Evolutionary conservation across 2,113 vertebrate genomes (phyloP), one percentile per base, ranked within the genome.

Genomic region (Pterocles gutturalis): DNA sequence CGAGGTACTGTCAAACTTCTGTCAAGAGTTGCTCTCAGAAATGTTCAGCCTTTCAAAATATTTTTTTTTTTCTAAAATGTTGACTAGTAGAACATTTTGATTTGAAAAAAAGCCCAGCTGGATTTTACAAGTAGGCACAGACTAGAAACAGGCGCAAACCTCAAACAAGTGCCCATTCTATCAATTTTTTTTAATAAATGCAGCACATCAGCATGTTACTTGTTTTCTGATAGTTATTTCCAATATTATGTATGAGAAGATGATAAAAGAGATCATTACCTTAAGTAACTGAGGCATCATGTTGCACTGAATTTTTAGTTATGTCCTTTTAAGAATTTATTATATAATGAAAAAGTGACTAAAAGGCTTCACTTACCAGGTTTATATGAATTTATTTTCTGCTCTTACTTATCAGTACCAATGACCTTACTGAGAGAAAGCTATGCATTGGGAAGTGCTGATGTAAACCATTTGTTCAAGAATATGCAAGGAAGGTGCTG

Each of bases 331-430:
- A 49, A 19, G 49, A 20, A 46, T 85, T 29, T 66, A 17, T 93
- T 73, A 4, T 70, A 22, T 75, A 2, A 75, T 88, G 34, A 78
- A 86, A 70, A 66, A 58, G 43, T 34, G 21, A 34, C 24, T 64
- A 66, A 64, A 22, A 89, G 13, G 28, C 51, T 87, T 86, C 48
- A 26, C 8, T 87, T 82, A 48, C 22, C 9, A 10, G 20, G 9
- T 45, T 77, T 83, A 64, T 90, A 75, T 85, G 48, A 89, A 67
- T 91, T 81, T 81, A 72, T 83, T 73, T 91, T 76, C 90, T 91
- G 60, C 18, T 88, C 11, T 88, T 78, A 31, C 38, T 85, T 72
- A 43, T 51, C 57, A 46, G 18, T 82, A 73, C 55, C 53, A 46
- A 11, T 93, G 45, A 65, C 49, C 45, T 76, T 65, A 41, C 45